These are phyloP conservation scores for Hydrozoanthus gracilis DNA, from an alignment of 92 coral and sea anemone species.

Conservation along the genomic window DNA sequence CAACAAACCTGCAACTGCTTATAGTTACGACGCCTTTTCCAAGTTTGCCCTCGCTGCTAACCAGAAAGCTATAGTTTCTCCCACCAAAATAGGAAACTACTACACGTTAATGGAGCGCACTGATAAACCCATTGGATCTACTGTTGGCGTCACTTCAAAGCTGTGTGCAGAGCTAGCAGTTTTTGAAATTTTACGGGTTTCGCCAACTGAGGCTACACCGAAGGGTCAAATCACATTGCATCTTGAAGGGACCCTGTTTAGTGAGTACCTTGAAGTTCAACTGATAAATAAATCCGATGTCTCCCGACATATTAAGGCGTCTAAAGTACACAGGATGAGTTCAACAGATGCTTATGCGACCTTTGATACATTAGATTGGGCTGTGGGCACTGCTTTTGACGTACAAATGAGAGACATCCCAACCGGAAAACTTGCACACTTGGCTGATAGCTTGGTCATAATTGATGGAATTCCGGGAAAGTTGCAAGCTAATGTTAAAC, in stretches of 20 bases:
- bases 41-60: constrained; percentile 71
- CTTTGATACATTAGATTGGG: constrained; percentile 49
- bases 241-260: constrained; percentile 76
- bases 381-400: constrained; percentile 57
- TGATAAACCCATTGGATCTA: constrained; percentile 34
- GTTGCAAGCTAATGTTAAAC: constrained; percentile 54
- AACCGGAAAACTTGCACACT: constrained; percentile 33
- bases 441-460: constrained; percentile 49
- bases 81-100: constrained; percentile 64
- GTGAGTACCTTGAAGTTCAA: constrained; percentile 64
- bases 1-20: constrained; percentile 76
- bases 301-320: constrained; percentile 42
- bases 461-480: constrained; percentile 70
- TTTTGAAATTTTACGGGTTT: constrained; percentile 73
- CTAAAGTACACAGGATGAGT: constrained; percentile 68
- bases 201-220: constrained; percentile 69
- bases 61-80: constrained; percentile 64
- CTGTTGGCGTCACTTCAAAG: constrained; percentile 36
- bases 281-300: constrained; percentile 49
- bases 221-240: constrained; percentile 72
- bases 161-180: constrained; percentile 74
- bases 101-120: constrained; percentile 63
- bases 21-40: constrained; percentile 62
- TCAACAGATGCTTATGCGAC: constrained; percentile 75
- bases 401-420: constrained; percentile 51